Evolutionary conservation across 1,140 invertebrate species (phyloP).

Genomic region (Drosophila suzukii): DNA sequence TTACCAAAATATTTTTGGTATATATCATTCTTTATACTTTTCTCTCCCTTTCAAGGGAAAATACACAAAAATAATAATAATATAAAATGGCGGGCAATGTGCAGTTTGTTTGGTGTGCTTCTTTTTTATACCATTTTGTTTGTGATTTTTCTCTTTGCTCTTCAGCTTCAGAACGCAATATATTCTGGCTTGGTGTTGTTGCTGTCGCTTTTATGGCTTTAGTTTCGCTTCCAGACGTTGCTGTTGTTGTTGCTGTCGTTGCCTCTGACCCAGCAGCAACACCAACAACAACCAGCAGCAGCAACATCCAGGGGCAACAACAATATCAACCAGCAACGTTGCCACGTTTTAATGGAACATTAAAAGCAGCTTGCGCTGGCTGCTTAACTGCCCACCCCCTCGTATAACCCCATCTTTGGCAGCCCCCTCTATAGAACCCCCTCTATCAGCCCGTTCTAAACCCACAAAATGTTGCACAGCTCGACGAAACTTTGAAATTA

Average conservation of each 20-base stretch:
- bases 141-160: conserved; percentile 48
- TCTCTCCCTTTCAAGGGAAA: conserved; percentile 31
- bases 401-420: conserved; percentile 23
- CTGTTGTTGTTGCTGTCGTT: conserved; percentile 20
- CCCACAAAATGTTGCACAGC: conserved; percentile 68
- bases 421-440: conserved; percentile 7
- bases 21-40: neutral
- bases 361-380: conserved; percentile 74
- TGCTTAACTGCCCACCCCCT: conserved; percentile 53
- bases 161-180: conserved; percentile 63
- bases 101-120: conserved; percentile 27
- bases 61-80: conserved; percentile 60
- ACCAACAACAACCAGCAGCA: conserved; percentile 13
- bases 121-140: conserved; percentile 52
- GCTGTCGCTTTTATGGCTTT: conserved; percentile 66
- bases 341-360: conserved; percentile 73
- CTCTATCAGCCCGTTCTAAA: conserved; percentile 7
- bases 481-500: conserved; percentile 71
- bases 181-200: conserved; percentile 53
- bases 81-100: conserved; percentile 66
- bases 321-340: conserved; percentile 12
- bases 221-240: conserved; percentile 59
- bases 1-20: neutral
- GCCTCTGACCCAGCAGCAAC: conserved; percentile 32
- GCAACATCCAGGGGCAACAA: conserved; percentile 32